A percentile compares a stretch with the other conserved stretches of the same genome.
These are phyloP conservation scores for Oncopeltus fasciatus DNA, from an alignment of 1,140 invertebrate species.

Conservation along the genomic window DNA sequence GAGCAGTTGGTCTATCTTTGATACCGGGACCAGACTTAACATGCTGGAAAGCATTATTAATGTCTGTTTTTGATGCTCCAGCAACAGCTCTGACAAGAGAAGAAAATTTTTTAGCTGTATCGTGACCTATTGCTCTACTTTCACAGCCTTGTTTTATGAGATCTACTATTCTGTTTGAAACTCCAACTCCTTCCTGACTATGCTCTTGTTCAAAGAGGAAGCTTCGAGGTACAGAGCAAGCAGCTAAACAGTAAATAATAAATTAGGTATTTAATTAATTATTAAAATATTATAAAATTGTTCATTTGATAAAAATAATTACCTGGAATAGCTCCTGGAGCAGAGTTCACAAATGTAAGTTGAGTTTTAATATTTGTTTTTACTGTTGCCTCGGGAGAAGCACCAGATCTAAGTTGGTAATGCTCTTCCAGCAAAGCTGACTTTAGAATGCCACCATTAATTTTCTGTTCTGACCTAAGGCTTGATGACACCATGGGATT, in stretches of 20 bases:
- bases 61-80: conserved; percentile 45
- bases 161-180: background rate
- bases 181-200: background rate
- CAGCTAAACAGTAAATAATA: conserved; percentile 22
- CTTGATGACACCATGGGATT: conserved; percentile 42
- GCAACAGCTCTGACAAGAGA: conserved; percentile 50
- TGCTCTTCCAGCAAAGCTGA: conserved; percentile 51
- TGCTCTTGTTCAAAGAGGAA: conserved; percentile 46
- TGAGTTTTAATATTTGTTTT: conserved; percentile 47
- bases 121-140: conserved; percentile 21
- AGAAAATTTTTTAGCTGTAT: conserved; percentile 48
- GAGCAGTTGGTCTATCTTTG: conserved; percentile 33
- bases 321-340: conserved; percentile 22
- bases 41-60: conserved; percentile 46
- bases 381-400: conserved; percentile 48
- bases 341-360: conserved; percentile 32
- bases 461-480: conserved; percentile 46
- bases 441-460: conserved; percentile 54
- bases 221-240: conserved; percentile 36
- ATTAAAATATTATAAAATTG: background rate
- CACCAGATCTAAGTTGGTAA: conserved; percentile 63
- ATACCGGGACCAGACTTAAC: conserved; percentile 38
- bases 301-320: conserved; percentile 9
- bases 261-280: background rate
- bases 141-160: conserved; percentile 3